Evolutionary conservation across 1,140 invertebrate genomes (phyloP), one percentile per base, ranked within the genome.

Genomic region (Megalopta genalis): DNA sequence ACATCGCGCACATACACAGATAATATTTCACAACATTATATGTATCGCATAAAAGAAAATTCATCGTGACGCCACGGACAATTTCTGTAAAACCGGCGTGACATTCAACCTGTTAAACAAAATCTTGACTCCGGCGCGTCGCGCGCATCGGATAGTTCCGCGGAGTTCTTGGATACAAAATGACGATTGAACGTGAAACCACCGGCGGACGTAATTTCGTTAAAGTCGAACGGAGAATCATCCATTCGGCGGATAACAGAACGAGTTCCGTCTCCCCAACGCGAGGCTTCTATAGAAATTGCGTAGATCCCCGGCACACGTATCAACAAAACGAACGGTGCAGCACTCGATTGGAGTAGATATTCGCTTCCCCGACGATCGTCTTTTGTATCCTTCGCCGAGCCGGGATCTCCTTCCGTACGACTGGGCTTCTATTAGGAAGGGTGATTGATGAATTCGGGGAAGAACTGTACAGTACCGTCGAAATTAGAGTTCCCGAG

Each of bases 221-320:
- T 65, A 65, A 65, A 65, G 63, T n/a, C n/a, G 64, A n/a, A 46
- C 42, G 8, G 37, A 23, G 39, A 65, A 65, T 65, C 46, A 46
- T 42, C 37, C 63, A 37, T 23, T n/a, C 37, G 12, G 8, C 64
- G 21, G 64, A 46, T 21, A 32, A 18, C 16, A 37, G n/a, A 37
- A 9, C 32, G 32, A 32, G 32, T 32, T 42, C 14, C 39, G 39
- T 46, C 21, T 21, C 64, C 12, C 46, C 46, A 2, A 12, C 39
- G 64, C 18, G 63, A 65, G 42, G 64, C 64, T 65, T 65, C 39
- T 65, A 65, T 37, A 37, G 64, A 65, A 65, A 65, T 65, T 65
- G 64, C 52, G 68, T 70, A 16, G 68, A 70, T 39, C 57, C 32
- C 6, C n/a, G 52, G 32, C 21, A 42, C 32, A 14, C 39, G 54